Conservation (phyloP, 1,140 invertebrate species). For the Ceratina japonica region DNA sequence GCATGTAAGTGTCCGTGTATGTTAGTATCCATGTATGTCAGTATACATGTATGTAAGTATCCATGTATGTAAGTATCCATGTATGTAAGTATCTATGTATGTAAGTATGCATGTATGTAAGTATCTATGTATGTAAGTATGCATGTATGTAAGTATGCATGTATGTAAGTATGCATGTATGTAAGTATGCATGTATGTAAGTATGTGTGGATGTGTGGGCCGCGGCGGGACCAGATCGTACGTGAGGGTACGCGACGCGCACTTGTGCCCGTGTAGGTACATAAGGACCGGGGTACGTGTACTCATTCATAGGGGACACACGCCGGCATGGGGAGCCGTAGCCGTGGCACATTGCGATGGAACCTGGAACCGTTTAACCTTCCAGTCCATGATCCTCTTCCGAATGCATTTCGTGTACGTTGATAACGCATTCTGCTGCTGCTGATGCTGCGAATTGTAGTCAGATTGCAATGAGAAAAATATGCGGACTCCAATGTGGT, state of each 20-base stretch:
- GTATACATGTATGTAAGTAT: conserved; percentile 50
- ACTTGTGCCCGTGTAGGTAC: conserved; percentile 6
- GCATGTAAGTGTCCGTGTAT: conserved; percentile 52
- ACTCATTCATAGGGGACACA: conserved; percentile 23
- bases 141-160: conserved; percentile 54
- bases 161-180: conserved; percentile 55
- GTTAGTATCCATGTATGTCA: too few relatives aligned
- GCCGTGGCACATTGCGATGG: conserved; percentile 6
- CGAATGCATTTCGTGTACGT: too few relatives aligned
- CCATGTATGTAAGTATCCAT: too few relatives aligned
- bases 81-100: conserved; percentile 53
- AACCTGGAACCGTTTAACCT: conserved; percentile 41
- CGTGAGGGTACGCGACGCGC: conserved; percentile 46
- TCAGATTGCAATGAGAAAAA: too few relatives aligned
- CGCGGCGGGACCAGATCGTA: conserved; percentile 13
- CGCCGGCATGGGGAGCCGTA: not conserved
- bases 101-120: conserved; percentile 51
- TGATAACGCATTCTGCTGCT: too few relatives aligned
- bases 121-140: conserved; percentile 53
- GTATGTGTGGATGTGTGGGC: conserved; percentile 53
- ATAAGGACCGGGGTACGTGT: conserved; percentile 19
- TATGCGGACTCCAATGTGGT: too few relatives aligned
- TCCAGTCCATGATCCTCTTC: conserved; percentile 22
- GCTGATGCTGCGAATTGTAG: too few relatives aligned
- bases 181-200: conserved; percentile 47